Conservation (phyloP, 2,113 vertebrate species). For the Rissa tridactyla region DNA sequence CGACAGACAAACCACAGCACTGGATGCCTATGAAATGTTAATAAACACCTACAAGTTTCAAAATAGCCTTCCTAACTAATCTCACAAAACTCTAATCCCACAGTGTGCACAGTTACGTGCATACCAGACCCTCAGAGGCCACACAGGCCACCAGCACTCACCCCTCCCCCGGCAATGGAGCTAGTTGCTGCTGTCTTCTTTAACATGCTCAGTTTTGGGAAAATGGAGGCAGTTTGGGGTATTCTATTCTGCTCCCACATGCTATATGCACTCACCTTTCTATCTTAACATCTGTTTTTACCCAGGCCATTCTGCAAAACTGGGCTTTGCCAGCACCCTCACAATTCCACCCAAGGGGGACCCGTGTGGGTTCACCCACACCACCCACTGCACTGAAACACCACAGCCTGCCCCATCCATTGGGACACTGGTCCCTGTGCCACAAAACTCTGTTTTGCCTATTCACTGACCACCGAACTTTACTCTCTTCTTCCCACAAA, state of each 20-base stretch:
- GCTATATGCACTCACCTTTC: not conserved
- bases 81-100: not conserved
- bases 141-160: not conserved
- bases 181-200: not conserved
- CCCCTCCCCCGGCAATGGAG: not conserved
- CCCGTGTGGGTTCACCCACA: not conserved
- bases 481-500: not conserved
- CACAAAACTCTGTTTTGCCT: not conserved
- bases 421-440: not conserved
- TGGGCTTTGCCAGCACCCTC: not conserved
- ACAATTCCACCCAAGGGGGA: not conserved
- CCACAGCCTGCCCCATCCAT: not conserved
- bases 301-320: not conserved
- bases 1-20: not conserved
- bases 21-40: not conserved
- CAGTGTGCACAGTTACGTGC: fast-evolving
- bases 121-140: not conserved
- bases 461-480: not conserved
- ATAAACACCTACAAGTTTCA: not conserved
- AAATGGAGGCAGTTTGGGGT: not conserved
- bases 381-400: not conserved
- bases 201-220: not conserved
- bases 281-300: not conserved
- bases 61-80: not conserved
- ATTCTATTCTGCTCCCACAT: not conserved